Conservation (phyloP, 2,888 invertebrate genomes). For the Eustalomyia histrio region DNA sequence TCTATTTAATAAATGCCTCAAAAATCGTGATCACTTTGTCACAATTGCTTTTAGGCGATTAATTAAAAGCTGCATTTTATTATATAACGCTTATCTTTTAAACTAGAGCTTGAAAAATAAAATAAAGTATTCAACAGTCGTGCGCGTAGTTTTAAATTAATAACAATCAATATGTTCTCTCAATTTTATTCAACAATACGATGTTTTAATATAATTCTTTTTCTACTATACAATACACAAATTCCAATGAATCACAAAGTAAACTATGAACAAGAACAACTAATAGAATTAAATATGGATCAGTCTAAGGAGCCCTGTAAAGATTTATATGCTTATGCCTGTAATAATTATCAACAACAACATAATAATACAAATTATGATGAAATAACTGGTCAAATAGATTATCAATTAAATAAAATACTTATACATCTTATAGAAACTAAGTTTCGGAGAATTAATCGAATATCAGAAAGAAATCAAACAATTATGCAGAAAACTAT, state of each 20-base stretch:
- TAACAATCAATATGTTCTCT: slow-evolving; percentile 10
- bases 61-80: background rate
- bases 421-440: slow-evolving; percentile 65
- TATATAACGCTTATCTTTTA: background rate
- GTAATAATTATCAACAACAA: slow-evolving; percentile 70
- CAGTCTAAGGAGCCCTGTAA: slow-evolving; percentile 69
- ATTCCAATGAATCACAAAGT: background rate
- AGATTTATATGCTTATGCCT: slow-evolving; percentile 73
- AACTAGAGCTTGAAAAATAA: background rate
- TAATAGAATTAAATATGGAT: slow-evolving; percentile 3
- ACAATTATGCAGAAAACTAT: slow-evolving; percentile 63
- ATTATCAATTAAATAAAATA: slow-evolving; percentile 70
- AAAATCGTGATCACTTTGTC: too few relatives aligned
- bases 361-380: slow-evolving; percentile 65
- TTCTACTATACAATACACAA: background rate
- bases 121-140: slow-evolving; percentile 6
- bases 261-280: background rate
- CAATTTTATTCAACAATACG: background rate
- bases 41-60: too few relatives aligned
- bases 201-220: too few relatives aligned
- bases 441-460: background rate
- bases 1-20: too few relatives aligned
- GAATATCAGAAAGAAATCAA: background rate
- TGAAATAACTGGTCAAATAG: slow-evolving; percentile 71
- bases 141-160: background rate